Evolutionary conservation across 2,888 invertebrate species (phyloP), one percentile per base, ranked within the genome.

Genomic region (Bembecia ichneumoniformis): DNA sequence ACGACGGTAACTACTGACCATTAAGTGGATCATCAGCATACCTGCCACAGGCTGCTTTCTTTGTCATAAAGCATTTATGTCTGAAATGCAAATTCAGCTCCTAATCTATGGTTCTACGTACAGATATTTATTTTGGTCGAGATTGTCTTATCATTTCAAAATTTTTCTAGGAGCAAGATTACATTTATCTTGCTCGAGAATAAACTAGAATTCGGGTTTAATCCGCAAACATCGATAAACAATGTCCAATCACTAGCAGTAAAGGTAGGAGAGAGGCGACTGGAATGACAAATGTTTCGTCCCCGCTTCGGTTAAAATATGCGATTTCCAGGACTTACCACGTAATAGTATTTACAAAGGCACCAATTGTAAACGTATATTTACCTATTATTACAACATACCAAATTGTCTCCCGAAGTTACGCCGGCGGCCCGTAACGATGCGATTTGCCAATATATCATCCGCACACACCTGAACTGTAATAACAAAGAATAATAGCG

Each of bases 401-500:
- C 13, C 40, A 40, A 40, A 40, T 13, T 14, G 40, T 14, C n/a
- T 40, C 7, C 40, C 40, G 15, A 44, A 44, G 17, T 44, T 44
- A 44, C 44, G 13, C 46, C 13, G 11, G 46, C 34, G 44, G 52
- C 52, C 71, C 74, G 76, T 77, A 78, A 74, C 77, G 71, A 64
- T 73, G 67, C 75, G 66, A 74, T 74, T 72, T 68, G 66, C 66
- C 77, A 59, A 77, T 82, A 80, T 78, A 81, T 81, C 82, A 82
- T 71, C 57, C 65, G 65, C 72, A 64, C 75, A 77, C 82, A 83
- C 83, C 82, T 83, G 82, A 75, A 79, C 79, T 67, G 77, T 74
- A 80, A 82, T 82, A 82, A 81, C 79, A 72, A 75, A 77, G 78
- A 81, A 74, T 77, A 77, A 82, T 78, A 77, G 79, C 80, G 68